A percentile compares a stretch with the other conserved stretches of the same genome.
Evolutionary conservation across 2,113 vertebrate genomes (phyloP).

Genomic region (Chamaetylas fuelleborni): DNA sequence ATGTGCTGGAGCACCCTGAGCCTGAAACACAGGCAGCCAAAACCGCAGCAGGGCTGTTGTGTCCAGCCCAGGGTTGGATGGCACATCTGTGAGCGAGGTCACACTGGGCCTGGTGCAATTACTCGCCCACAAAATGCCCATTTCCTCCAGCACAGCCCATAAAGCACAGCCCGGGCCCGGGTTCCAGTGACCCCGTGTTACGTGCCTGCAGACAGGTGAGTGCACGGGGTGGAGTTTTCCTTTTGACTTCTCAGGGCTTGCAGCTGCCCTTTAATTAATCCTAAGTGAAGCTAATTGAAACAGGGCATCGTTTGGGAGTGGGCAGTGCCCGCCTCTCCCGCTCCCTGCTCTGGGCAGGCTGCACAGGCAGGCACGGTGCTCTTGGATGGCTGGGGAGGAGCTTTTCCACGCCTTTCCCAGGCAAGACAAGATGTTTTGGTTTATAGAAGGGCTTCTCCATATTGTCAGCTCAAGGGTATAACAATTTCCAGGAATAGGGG

Average conservation of each 20-base stretch:
- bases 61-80: neutral
- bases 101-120: neutral
- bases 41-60: neutral
- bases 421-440: rapidly evolving
- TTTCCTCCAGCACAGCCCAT: neutral
- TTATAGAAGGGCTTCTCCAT: neutral
- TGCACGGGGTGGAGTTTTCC: conserved; percentile 19
- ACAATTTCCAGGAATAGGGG: rapidly evolving
- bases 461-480: neutral
- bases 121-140: neutral
- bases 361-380: rapidly evolving
- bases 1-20: neutral
- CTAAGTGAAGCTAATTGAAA: conserved; percentile 40
- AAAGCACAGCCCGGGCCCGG: rapidly evolving
- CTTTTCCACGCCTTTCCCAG: neutral
- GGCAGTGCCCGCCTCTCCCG: neutral
- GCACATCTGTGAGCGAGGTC: neutral
- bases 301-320: neutral
- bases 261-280: conserved; percentile 64
- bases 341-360: neutral
- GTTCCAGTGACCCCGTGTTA: neutral
- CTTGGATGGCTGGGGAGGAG: neutral
- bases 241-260: neutral
- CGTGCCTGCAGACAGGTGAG: conserved; percentile 58
- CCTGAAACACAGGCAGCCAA: neutral